Percentiles rank a stretch among this genome's conserved stretches.
Evolutionary conservation across 2,888 invertebrate species (phyloP).

Genomic region (Lottia scabra): DNA sequence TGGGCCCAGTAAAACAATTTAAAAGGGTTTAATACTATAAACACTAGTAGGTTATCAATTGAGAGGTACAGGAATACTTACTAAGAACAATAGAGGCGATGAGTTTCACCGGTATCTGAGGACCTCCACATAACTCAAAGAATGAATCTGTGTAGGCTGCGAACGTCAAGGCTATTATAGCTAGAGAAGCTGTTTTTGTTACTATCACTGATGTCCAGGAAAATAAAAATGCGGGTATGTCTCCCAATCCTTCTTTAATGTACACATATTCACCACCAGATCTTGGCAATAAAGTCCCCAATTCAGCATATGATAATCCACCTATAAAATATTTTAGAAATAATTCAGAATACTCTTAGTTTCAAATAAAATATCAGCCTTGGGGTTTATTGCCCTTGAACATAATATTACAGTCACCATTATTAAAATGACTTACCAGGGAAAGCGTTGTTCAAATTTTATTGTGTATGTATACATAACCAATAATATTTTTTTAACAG

Average conservation of each 20-base stretch:
- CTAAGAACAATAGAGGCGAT: constrained; percentile 52
- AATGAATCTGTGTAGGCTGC: constrained; percentile 55
- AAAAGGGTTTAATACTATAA: no score
- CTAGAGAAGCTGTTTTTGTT: constrained; percentile 56
- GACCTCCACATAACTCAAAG: constrained; percentile 55
- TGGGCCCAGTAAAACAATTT: no score
- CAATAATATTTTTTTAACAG: no score
- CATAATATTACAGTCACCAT: no score
- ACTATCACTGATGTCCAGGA: constrained; percentile 70
- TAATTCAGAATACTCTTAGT: no score
- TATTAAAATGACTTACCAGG: no score
- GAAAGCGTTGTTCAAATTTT: no score
- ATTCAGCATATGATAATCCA: constrained; percentile 83
- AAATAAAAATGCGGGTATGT: constrained; percentile 72
- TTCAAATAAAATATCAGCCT: no score
- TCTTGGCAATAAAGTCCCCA: constrained; percentile 81
- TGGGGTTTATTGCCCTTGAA: no score
- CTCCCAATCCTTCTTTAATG: constrained; percentile 65
- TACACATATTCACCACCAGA: constrained; percentile 87
- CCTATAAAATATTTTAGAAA: constrained; percentile 69
- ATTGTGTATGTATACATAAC: no score
- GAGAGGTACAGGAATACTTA: constrained; percentile 36
- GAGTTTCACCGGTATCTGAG: constrained; percentile 45
- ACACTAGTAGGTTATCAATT: not conserved
- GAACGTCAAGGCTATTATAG: constrained; percentile 69